A percentile compares a stretch with the other conserved stretches of the same genome.
These are phyloP conservation scores for Romanogobio albipinnatus DNA, from an alignment of 2,113 vertebrate genomes.

Conservation along the genomic window DNA sequence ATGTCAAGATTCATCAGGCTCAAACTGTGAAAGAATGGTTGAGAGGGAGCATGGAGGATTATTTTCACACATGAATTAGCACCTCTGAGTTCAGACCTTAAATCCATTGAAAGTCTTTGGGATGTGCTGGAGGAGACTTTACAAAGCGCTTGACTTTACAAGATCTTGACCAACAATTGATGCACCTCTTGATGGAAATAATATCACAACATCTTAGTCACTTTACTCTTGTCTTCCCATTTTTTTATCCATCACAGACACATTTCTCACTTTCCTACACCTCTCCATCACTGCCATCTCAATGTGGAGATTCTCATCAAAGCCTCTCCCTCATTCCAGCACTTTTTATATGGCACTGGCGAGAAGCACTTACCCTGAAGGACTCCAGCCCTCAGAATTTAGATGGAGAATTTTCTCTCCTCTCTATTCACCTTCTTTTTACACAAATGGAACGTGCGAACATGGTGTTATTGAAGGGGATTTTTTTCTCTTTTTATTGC, in stretches of 20 bases:
- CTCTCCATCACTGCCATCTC: background rate
- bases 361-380: slow-evolving; percentile 50
- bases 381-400: slow-evolving; percentile 53
- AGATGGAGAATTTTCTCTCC: slow-evolving; percentile 54
- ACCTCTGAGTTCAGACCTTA: too few species aligned
- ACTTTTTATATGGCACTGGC: slow-evolving; percentile 34
- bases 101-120: too few species aligned
- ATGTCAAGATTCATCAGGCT: too few species aligned
- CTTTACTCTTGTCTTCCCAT: background rate
- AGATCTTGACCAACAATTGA: too few species aligned
- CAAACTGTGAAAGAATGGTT: too few species aligned
- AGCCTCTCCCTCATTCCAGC: slow-evolving; percentile 34
- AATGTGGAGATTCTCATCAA: slow-evolving; percentile 20
- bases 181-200: too few species aligned
- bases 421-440: slow-evolving; percentile 36
- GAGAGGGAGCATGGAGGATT: too few species aligned
- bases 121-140: too few species aligned
- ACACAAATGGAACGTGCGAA: slow-evolving; percentile 5
- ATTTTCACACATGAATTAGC: too few species aligned
- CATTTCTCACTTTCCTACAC: background rate
- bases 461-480: slow-evolving; percentile 7
- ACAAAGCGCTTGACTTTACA: too few species aligned
- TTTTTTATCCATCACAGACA: background rate
- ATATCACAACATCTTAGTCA: background rate
- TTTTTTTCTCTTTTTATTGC: background rate